phyloP scores from a whole-genome alignment of 2,113 vertebrate species.

The Oostethus manadensis region DNA sequence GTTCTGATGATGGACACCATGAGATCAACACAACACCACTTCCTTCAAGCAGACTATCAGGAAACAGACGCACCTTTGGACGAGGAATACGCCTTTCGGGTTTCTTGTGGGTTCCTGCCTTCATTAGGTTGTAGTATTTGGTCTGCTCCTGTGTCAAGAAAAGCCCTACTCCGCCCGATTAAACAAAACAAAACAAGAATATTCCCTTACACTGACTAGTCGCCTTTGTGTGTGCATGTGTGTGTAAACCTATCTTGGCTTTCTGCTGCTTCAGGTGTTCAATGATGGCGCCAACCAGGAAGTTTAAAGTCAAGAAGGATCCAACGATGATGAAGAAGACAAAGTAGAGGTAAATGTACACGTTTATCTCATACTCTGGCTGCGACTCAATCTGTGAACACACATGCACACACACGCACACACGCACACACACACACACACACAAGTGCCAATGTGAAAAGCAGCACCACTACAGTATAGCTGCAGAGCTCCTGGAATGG shows the following conservation, averaged over 20 bases:
- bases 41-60: background rate
- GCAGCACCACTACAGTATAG: too few species aligned
- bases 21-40: background rate
- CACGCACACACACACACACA: too few species aligned
- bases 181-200: slow-evolving; percentile 21
- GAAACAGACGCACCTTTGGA: slow-evolving; percentile 72
- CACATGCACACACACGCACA: background rate
- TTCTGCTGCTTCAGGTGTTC: slow-evolving; percentile 64
- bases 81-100: slow-evolving; percentile 91
- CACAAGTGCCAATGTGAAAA: too few species aligned
- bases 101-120: slow-evolving; percentile 92
- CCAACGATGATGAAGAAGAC: slow-evolving; percentile 65
- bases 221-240: too few species aligned
- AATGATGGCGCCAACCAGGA: slow-evolving; percentile 63
- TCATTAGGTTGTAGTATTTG: slow-evolving; percentile 97
- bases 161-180: slow-evolving; percentile 92
- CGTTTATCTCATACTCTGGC: slow-evolving; percentile 50
- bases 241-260: slow-evolving; percentile 52
- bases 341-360: slow-evolving; percentile 62
- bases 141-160: slow-evolving; percentile 98
- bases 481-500: background rate
- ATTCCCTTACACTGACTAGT: slow-evolving; percentile 3
- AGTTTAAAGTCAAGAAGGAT: slow-evolving; percentile 64
- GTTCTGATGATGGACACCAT: slow-evolving; percentile 26
- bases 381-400: slow-evolving; percentile 44